Evolutionary conservation across 2,888 invertebrate species (phyloP).

Genomic region (Sarcophaga variegata): DNA sequence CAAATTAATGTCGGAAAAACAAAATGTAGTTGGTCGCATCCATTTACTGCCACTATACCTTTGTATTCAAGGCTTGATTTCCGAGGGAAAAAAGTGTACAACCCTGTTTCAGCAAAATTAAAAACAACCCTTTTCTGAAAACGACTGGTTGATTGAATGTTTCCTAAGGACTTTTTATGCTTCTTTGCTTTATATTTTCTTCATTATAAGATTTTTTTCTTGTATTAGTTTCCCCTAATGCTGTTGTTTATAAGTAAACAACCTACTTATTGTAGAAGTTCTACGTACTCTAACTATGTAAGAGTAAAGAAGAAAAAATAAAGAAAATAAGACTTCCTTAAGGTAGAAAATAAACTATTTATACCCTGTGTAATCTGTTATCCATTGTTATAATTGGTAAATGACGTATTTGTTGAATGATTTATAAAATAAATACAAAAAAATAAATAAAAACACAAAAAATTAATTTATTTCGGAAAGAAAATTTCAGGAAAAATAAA

Average conservation of each 20-base stretch:
- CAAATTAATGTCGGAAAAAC: slow-evolving; percentile 34
- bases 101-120: slow-evolving; percentile 8
- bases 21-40: slow-evolving; percentile 26
- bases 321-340: neutral
- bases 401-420: no score
- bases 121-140: neutral
- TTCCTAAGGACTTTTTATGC: slow-evolving; percentile 24
- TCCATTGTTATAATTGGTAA: no score
- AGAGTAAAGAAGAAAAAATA: slow-evolving; percentile 2
- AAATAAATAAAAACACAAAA: no score
- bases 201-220: neutral
- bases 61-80: neutral
- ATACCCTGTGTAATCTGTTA: neutral
- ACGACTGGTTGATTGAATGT: slow-evolving; percentile 27
- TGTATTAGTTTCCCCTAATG: slow-evolving; percentile 3
- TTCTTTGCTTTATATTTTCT: slow-evolving; percentile 23
- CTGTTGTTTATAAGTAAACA: slow-evolving; percentile 29
- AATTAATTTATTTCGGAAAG: no score
- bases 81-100: neutral
- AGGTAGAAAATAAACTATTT: slow-evolving; percentile 22
- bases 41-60: slow-evolving; percentile 42
- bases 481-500: no score
- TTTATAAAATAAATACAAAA: no score
- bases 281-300: neutral
- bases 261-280: slow-evolving; percentile 30